Conservation (phyloP, 2,888 invertebrate genomes). For the Herminia tarsipennalis region DNA sequence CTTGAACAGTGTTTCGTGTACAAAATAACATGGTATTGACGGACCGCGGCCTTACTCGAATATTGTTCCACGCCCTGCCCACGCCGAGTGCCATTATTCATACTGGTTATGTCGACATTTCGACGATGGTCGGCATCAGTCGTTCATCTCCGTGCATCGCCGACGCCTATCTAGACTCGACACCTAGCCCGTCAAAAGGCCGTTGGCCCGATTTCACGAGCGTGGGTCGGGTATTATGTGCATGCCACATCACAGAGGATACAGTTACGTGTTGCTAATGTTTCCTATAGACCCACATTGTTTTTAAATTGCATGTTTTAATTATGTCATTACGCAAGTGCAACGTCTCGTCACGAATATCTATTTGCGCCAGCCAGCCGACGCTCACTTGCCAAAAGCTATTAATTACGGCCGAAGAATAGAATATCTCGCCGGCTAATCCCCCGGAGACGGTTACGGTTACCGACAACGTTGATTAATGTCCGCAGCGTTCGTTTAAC, state of each 20-base stretch:
- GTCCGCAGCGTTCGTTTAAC: slow-evolving; percentile 76
- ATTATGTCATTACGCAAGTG: slow-evolving; percentile 76
- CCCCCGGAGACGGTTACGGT: slow-evolving; percentile 81
- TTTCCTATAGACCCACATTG: slow-evolving; percentile 68
- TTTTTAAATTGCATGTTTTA: slow-evolving; percentile 68
- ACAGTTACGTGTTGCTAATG: slow-evolving; percentile 64
- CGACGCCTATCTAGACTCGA: slow-evolving; percentile 56
- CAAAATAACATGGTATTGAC: slow-evolving; percentile 49
- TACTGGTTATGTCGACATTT: slow-evolving; percentile 53
- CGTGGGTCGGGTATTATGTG: slow-evolving; percentile 71
- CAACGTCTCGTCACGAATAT: slow-evolving; percentile 68
- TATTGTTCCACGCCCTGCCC: slow-evolving; percentile 33
- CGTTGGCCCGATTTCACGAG: slow-evolving; percentile 71
- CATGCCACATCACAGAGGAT: slow-evolving; percentile 60
- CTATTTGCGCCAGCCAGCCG: slow-evolving; percentile 68
- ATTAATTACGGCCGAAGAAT: slow-evolving; percentile 82
- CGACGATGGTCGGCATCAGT: slow-evolving; percentile 47
- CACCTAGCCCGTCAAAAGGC: slow-evolving; percentile 65
- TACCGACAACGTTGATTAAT: slow-evolving; percentile 83
- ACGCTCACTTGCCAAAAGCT: slow-evolving; percentile 83
- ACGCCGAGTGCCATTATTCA: slow-evolving; percentile 55
- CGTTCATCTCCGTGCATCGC: slow-evolving; percentile 50
- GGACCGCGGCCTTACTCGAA: slow-evolving; percentile 29
- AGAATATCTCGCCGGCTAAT: slow-evolving; percentile 82
- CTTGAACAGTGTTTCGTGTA: slow-evolving; percentile 45